Conservation (phyloP, 2,797 vertebrate species). For the Urophycis tenuis region DNA sequence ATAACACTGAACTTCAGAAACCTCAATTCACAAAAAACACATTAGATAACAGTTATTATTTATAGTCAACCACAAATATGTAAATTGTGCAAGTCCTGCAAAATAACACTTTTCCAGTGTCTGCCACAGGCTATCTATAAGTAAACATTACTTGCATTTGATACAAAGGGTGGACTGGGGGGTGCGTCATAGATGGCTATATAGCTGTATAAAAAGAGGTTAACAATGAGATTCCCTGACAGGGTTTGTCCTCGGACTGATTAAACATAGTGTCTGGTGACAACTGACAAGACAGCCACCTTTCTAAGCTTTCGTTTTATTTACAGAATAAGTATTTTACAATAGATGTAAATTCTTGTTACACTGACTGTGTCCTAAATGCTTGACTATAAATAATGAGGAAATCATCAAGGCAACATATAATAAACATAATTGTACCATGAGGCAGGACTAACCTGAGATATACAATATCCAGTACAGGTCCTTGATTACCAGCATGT, state of each 20-base stretch:
- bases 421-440: background rate
- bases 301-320: too few relatives aligned
- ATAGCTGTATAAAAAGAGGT: background rate
- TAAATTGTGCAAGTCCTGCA: background rate
- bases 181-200: background rate
- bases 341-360: background rate
- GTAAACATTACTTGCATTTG: background rate
- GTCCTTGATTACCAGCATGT: too few relatives aligned
- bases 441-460: background rate
- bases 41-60: background rate
- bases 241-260: background rate
- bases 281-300: too few relatives aligned
- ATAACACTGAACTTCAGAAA: too few relatives aligned
- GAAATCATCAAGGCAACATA: background rate
- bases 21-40: background rate
- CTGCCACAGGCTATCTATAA: background rate
- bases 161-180: background rate
- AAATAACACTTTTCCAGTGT: background rate
- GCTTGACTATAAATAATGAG: too few relatives aligned
- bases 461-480: too few relatives aligned
- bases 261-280: background rate
- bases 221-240: background rate
- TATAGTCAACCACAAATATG: background rate
- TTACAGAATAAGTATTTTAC: background rate
- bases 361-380: background rate